phyloP scores from a whole-genome alignment of 2,113 vertebrate genomes.

The Globicephala melas region DNA sequence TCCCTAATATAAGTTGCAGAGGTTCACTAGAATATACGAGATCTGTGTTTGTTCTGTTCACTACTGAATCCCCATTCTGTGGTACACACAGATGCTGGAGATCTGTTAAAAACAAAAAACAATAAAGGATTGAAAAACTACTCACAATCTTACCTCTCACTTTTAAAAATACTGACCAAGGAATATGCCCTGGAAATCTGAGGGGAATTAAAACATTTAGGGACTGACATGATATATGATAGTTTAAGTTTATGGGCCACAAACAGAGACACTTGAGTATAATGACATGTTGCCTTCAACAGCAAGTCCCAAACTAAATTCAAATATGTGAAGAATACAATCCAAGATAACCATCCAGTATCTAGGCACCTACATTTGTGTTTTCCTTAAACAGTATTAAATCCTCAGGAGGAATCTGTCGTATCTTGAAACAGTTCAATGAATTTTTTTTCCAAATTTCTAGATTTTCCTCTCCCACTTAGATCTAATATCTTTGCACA shows the following conservation, averaged over 20 bases:
- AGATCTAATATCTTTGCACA: background rate
- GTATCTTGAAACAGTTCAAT: background rate
- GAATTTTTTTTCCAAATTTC: background rate
- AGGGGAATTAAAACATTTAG: background rate
- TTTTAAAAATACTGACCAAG: background rate
- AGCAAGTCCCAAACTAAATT: conserved; percentile 14
- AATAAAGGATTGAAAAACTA: background rate
- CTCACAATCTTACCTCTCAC: background rate
- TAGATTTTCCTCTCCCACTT: background rate
- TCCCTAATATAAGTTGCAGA: background rate
- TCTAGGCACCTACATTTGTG: conserved; percentile 1
- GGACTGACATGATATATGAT: background rate
- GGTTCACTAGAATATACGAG: background rate
- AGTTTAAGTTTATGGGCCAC: background rate
- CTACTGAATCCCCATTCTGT: background rate
- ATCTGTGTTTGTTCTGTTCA: background rate
- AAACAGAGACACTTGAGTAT: conserved; percentile 6
- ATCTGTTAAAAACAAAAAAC: background rate
- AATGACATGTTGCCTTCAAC: background rate
- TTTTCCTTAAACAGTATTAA: conserved; percentile 30
- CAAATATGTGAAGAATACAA: background rate
- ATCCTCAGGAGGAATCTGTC: background rate
- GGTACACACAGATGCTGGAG: background rate
- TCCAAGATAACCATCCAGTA: conserved; percentile 8
- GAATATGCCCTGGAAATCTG: background rate